phyloP scores from a whole-genome alignment of 1,140 invertebrate genomes.

The Trichoplusia ni region DNA sequence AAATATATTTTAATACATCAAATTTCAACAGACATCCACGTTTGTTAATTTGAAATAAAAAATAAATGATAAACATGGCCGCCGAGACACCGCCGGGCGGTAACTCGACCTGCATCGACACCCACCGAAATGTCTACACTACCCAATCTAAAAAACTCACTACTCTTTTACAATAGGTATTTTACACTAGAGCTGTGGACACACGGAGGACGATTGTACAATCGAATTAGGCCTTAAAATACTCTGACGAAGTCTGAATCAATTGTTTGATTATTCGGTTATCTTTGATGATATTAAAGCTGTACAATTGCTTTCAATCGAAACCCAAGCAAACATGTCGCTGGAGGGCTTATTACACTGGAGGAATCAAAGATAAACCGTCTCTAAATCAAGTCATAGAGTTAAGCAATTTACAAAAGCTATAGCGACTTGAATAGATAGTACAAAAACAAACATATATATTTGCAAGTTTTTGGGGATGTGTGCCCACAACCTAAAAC shows the following conservation, averaged over 20 bases:
- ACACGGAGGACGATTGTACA: slow-evolving; percentile 6
- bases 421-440: no score
- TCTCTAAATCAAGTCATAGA: no score
- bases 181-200: slow-evolving; percentile 43
- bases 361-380: no score
- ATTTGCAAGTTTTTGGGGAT: neutral
- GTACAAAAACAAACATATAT: neutral
- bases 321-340: no score
- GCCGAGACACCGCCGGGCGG: slow-evolving; percentile 43
- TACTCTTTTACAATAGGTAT: slow-evolving; percentile 32
- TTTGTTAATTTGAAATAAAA: slow-evolving; percentile 62
- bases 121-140: slow-evolving; percentile 36
- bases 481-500: slow-evolving; percentile 61
- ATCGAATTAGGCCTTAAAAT: slow-evolving; percentile 10
- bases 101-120: slow-evolving; percentile 37
- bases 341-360: no score
- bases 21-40: slow-evolving; percentile 75
- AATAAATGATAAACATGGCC: slow-evolving; percentile 65
- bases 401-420: no score
- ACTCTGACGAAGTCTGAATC: no score
- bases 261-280: no score
- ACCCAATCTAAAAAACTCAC: slow-evolving; percentile 37
- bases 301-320: no score
- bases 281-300: no score
- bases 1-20: slow-evolving; percentile 80